Percentiles rank a stretch among this genome's conserved stretches.
phyloP scores from a whole-genome alignment of 2,888 invertebrate species.

The Leucophora obtusa region DNA sequence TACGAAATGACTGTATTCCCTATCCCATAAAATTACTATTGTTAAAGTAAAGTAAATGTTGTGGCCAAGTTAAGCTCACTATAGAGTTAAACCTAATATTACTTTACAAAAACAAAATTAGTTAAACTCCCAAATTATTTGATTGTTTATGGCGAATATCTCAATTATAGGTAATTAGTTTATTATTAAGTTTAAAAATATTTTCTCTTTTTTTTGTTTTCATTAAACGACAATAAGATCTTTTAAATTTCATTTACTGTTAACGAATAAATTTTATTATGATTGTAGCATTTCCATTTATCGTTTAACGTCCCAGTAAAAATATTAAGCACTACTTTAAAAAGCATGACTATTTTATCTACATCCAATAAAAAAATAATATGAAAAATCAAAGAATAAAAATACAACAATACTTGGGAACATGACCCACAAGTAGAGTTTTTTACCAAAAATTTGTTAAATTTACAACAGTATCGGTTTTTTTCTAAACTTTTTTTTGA shows the following conservation, averaged over 20 bases:
- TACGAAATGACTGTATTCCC: not conserved
- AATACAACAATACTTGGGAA: too few species aligned
- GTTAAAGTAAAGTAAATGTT: constrained; percentile 7
- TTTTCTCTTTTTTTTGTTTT: not conserved
- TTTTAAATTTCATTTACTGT: not conserved
- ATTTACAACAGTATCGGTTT: too few species aligned
- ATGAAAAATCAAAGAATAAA: too few species aligned
- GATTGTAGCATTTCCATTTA: too few species aligned
- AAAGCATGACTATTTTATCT: too few species aligned
- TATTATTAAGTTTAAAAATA: not conserved
- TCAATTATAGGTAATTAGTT: constrained; percentile 20
- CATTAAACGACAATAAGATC: not conserved
- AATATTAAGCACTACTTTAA: too few species aligned
- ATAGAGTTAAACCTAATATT: constrained; percentile 18
- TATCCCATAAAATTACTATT: not conserved
- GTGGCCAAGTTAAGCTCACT: constrained; percentile 18
- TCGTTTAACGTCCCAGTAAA: too few species aligned
- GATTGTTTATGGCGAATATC: not conserved
- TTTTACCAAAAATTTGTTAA: too few species aligned
- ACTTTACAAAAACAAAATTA: not conserved
- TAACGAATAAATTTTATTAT: not conserved
- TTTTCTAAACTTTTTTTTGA: too few species aligned
- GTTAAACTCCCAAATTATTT: constrained; percentile 3
- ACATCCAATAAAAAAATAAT: too few species aligned
- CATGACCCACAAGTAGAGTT: too few species aligned